Base-by-base conservation (phyloP, 2,888 invertebrate genomes). In the Drosophila mercatorum region DNA sequence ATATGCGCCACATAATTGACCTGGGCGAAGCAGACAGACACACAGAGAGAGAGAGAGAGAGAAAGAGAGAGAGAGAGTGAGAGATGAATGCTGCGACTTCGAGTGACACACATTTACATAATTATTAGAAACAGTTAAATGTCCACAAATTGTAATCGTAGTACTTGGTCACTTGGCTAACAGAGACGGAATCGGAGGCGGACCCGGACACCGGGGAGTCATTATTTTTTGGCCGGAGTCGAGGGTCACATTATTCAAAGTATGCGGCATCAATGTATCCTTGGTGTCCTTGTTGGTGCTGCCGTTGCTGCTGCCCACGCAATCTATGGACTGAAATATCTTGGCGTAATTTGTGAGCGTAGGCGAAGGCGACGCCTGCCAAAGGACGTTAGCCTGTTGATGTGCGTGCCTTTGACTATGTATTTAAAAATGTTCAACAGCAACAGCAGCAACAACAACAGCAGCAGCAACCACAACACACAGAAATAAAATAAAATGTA, bases 111-210 rank as follows among this genome's bases (percentile, higher is more conserved):
- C 88, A 87, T 87, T 87, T 87, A 71, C 86, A 87, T 87, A 87
- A 87, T 87, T 87, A 87, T 87, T 87, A 87, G 86, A 89, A 87
- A 87, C 86, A 87, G 86, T 87, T 87, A 87, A 84, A 87, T 84
- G 85, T 80, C 86, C 86, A 87, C 86, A 86, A 86, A 86, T 86
- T 86, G 85, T 86, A 76, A 77, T 77, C 75, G 64, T 64, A 72
- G 79, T 52, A 71, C 72, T 80, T 65, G 72, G 64, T 74, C 66
- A 65, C 55, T 59, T 53, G 59, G 26, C 60, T 44, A 43, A 38
- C 53, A 8, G 49, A 63, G 64, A 34, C 17, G 17, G 51, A 68
- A 43, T 26, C 53, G 14, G 49, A 63, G 64, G 17, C 17, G 17
- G 51, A 68, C 89, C 34, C 6, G 34, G 51, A 71, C 86, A 78